Conservation (phyloP, 2,888 invertebrate species). For the Dexiosoma caninum region DNA sequence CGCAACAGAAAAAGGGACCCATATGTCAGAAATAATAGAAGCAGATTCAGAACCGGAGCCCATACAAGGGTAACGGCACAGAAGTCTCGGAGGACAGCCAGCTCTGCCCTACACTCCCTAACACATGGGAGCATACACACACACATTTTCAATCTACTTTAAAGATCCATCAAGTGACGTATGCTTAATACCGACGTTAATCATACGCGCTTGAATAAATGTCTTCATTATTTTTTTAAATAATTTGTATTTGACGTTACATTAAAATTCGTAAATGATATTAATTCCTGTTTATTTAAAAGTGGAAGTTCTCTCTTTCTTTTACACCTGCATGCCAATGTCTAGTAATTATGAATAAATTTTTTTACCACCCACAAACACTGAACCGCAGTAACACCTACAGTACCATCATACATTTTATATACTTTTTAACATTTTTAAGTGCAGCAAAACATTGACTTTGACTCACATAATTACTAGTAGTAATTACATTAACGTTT, state of each 20-base stretch:
- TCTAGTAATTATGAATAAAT: background rate
- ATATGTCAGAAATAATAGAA: no score
- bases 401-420: conserved; percentile 23
- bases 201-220: background rate
- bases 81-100: no score
- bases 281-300: background rate
- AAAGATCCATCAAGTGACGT: no score
- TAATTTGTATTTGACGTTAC: background rate
- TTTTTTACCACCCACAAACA: conserved; percentile 11
- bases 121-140: no score
- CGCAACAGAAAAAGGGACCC: no score
- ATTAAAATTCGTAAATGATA: background rate
- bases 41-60: no score
- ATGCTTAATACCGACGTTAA: background rate
- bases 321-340: conserved; percentile 14
- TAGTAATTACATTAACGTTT: conserved; percentile 52
- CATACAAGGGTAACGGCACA: no score
- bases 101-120: no score
- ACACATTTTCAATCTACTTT: no score
- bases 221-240: no score
- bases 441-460: conserved; percentile 53
- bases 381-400: background rate
- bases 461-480: conserved; percentile 59
- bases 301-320: background rate
- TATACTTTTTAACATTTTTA: conserved; percentile 42